Base-by-base conservation (phyloP, 2,888 invertebrate genomes). In the Spatulosminthurus flaviceps region DNA sequence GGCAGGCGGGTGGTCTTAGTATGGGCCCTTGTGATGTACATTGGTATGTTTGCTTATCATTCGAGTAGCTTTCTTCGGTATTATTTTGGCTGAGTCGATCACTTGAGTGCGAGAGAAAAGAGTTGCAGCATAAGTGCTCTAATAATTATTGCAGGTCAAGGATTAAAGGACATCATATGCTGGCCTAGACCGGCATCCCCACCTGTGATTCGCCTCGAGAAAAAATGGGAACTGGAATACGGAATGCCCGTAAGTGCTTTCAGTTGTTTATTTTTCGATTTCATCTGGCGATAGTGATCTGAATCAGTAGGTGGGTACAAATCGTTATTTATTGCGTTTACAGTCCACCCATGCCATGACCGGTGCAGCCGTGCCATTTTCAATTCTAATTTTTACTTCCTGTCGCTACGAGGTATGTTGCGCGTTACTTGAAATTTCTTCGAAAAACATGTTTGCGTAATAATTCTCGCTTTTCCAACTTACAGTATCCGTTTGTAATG, bases 201-300 rank as follows among this genome's bases (percentile, higher is more conserved):
- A 75, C 96, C 96, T 0, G 95, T 94, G 0, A 90, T 93, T 81
- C 91, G 94, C 85, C 88, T 97, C 66, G 96, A 96, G 87, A 91
- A 91, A 69, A 94, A 95, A 88, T 97, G 96, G 94, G 92, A 93
- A 0, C 88, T 94, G 84, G 97, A 97, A 87, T 96, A 95, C 89
- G 96, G 96, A 19, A 95, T 97, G 95, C 96, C 97, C 0, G 96
- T 96, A 19, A 96, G 26, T n/a, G n/a, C n/a, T n/a, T n/a, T n/a
- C n/a, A n/a, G n/a, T n/a, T n/a, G n/a, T n/a, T n/a, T n/a, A n/a
- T n/a, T n/a, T n/a, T n/a, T n/a, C n/a, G n/a, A n/a, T n/a, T n/a
- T n/a, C n/a, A n/a, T n/a, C n/a, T n/a, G n/a, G n/a, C n/a, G n/a
- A n/a, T n/a, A n/a, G n/a, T n/a, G n/a, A n/a, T n/a, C n/a, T n/a